Conservation (phyloP, 2,797 vertebrate genomes). For the Anableps anableps region DNA sequence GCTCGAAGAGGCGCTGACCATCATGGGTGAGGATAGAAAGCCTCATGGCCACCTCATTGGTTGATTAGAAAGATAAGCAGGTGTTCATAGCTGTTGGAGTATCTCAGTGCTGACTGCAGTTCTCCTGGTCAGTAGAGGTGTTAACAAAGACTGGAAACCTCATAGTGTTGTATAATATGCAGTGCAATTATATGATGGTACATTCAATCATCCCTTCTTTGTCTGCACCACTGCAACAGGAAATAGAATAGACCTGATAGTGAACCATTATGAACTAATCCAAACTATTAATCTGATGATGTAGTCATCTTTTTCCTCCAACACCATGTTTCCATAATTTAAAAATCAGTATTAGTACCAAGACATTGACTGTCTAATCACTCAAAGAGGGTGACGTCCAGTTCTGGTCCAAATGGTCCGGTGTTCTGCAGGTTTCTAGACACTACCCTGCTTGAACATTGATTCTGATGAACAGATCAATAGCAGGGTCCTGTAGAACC, state of each 20-base stretch:
- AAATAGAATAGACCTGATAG: not conserved
- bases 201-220: not conserved
- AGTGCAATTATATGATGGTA: not conserved
- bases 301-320: not conserved
- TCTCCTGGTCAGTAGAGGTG: not conserved
- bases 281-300: not conserved
- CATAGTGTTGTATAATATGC: not conserved
- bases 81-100: not conserved
- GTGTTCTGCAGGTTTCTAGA: not conserved
- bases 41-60: not conserved
- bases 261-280: not conserved
- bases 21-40: constrained; percentile 84
- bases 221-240: not conserved
- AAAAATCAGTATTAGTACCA: not conserved
- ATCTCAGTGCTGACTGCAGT: not conserved
- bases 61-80: not conserved
- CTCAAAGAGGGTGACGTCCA: not conserved
- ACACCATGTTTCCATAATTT: not conserved
- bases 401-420: not conserved
- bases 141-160: not conserved
- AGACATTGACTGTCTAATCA: not conserved
- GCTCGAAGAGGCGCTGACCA: constrained; percentile 82
- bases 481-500: not conserved
- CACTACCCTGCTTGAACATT: not conserved
- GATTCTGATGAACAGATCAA: not conserved